Percentiles rank a stretch among this genome's conserved stretches.
Evolutionary conservation across 2,797 vertebrate genomes (phyloP).

Genomic region (Argya squamiceps): DNA sequence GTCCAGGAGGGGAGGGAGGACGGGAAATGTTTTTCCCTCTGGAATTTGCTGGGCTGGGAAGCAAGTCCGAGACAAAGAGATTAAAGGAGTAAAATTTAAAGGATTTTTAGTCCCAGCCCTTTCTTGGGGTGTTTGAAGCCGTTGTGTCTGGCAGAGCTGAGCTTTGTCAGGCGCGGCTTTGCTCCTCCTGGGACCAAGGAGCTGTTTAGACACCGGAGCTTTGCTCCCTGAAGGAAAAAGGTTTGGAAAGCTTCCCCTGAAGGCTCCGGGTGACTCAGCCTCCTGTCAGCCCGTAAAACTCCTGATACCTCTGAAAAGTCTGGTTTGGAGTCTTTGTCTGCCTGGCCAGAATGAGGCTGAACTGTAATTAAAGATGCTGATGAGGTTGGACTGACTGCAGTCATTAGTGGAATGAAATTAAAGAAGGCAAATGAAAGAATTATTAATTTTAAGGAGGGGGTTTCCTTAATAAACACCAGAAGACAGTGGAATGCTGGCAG

Average conservation of each 20-base stretch:
- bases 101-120: not conserved
- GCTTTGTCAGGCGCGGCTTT: not conserved
- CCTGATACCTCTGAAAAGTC: not conserved
- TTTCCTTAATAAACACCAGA: not conserved
- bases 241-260: not conserved
- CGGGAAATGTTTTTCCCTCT: not conserved
- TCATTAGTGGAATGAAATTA: conserved; percentile 27
- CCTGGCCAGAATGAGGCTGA: not conserved
- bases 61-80: not conserved
- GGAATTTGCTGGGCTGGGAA: not conserved
- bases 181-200: not conserved
- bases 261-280: not conserved
- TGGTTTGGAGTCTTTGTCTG: not conserved
- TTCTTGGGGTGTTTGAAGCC: not conserved
- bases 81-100: not conserved
- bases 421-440: not conserved
- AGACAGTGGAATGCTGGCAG: not conserved
- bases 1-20: not conserved
- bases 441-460: not conserved
- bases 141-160: not conserved
- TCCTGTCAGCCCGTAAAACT: not conserved
- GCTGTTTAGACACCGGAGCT: not conserved
- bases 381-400: not conserved
- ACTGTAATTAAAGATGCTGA: conserved; percentile 7
- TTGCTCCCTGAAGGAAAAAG: not conserved